Percentiles rank a stretch among this genome's conserved stretches.
phyloP scores from a whole-genome alignment of 2,888 invertebrate species.

The Nasonovia ribisnigri region DNA sequence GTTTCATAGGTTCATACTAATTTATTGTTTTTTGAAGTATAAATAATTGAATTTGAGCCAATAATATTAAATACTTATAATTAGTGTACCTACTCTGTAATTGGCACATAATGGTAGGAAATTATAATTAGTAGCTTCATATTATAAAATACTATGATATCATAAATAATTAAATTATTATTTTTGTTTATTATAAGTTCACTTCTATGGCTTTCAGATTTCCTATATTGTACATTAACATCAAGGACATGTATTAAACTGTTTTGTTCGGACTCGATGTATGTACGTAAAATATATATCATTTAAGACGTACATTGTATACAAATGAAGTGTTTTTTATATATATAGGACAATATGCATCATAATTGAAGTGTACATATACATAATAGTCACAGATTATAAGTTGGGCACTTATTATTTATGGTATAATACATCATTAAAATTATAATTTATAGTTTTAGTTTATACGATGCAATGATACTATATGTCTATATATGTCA shows the following conservation, averaged over 20 bases:
- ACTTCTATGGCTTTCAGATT: neutral
- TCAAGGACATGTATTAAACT: constrained; percentile 31
- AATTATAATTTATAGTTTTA: neutral
- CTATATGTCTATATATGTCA: too few relatives aligned
- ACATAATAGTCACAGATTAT: neutral
- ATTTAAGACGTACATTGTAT: constrained; percentile 46
- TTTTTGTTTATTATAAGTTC: neutral
- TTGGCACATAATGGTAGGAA: neutral
- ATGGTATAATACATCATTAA: neutral
- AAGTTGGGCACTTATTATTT: neutral
- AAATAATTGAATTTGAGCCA: neutral
- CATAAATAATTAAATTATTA: neutral
- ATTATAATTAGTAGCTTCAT: neutral
- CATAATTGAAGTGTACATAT: constrained; percentile 1
- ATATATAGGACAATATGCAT: constrained; percentile 5
- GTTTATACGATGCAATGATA: too few relatives aligned
- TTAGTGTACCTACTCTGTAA: neutral
- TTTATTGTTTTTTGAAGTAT: neutral
- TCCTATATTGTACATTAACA: neutral
- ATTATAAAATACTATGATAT: neutral
- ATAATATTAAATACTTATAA: neutral
- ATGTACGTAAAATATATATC: neutral
- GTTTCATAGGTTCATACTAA: neutral
- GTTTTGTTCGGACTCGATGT: neutral
- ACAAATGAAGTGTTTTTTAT: neutral